Evolutionary conservation across 2,888 invertebrate species (phyloP).

Genomic region (Dicycla oo): DNA sequence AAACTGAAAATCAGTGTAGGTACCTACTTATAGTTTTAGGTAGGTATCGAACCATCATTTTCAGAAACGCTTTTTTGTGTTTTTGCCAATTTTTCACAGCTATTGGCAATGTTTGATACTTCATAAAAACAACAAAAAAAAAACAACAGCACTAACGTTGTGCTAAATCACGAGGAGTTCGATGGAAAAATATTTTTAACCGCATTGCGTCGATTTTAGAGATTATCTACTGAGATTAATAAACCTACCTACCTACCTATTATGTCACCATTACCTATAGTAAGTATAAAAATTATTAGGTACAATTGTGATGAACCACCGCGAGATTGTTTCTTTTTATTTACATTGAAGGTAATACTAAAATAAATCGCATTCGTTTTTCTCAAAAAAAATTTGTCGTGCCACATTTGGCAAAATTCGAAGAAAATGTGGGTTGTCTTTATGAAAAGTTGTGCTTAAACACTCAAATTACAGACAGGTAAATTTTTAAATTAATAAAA

Average conservation of each 20-base stretch:
- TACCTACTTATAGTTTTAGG: too few species aligned
- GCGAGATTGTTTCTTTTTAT: background rate
- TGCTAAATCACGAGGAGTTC: conserved; percentile 6
- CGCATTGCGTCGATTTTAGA: conserved; percentile 36
- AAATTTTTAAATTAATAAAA: background rate
- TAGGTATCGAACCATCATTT: background rate
- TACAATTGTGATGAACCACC: background rate
- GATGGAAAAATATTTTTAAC: conserved; percentile 24
- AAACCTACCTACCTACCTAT: background rate
- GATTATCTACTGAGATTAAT: background rate
- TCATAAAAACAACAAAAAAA: conserved; percentile 5
- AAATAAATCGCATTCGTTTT: background rate
- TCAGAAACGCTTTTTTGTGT: conserved; percentile 14
- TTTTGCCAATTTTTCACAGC: conserved; percentile 34
- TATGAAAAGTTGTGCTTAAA: background rate
- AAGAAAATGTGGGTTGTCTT: background rate
- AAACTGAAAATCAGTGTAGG: too few species aligned
- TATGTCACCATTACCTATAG: background rate
- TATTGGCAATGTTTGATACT: conserved; percentile 34
- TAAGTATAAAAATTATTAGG: background rate
- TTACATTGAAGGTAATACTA: conserved; percentile 18
- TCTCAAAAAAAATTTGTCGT: background rate
- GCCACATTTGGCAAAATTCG: background rate
- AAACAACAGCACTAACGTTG: background rate
- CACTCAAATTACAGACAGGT: background rate